phyloP scores from a whole-genome alignment of 2,888 invertebrate species.

The Nomada hirtipes region DNA sequence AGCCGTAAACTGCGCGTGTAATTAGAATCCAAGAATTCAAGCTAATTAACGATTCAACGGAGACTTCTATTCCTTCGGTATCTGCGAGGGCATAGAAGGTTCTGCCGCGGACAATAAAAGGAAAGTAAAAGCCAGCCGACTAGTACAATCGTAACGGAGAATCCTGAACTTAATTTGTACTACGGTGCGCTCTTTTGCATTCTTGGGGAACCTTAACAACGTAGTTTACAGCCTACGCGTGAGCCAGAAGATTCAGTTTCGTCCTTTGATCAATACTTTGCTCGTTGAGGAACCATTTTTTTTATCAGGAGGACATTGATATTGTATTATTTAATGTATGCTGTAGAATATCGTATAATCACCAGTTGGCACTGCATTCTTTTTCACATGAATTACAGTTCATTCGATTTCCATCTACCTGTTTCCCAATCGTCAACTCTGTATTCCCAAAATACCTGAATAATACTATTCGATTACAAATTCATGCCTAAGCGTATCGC shows the following conservation, averaged over 20 bases:
- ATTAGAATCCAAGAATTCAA: constrained; percentile 67
- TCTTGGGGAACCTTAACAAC: constrained; percentile 54
- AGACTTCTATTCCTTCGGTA: constrained; percentile 58
- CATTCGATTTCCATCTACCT: constrained; percentile 64
- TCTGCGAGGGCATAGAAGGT: constrained; percentile 57
- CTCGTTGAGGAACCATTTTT: neutral
- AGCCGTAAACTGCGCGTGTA: constrained; percentile 66
- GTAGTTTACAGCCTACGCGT: constrained; percentile 48
- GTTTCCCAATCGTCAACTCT: constrained; percentile 22
- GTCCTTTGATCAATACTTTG: neutral
- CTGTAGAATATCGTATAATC: constrained; percentile 9
- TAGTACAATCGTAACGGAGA: constrained; percentile 66
- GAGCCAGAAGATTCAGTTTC: constrained; percentile 45
- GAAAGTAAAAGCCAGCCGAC: constrained; percentile 58
- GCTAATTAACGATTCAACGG: constrained; percentile 70
- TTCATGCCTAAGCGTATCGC: neutral
- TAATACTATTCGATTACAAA: neutral
- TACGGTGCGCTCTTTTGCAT: constrained; percentile 34
- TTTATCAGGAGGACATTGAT: neutral
- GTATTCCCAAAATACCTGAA: neutral
- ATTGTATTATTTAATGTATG: constrained; percentile 14
- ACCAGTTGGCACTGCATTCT: constrained; percentile 65
- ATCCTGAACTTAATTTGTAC: constrained; percentile 69
- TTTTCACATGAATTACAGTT: constrained; percentile 73
- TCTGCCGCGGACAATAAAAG: constrained; percentile 58